Evolutionary conservation across 1,140 invertebrate genomes (phyloP).

Genomic region (Babylonia areolata): DNA sequence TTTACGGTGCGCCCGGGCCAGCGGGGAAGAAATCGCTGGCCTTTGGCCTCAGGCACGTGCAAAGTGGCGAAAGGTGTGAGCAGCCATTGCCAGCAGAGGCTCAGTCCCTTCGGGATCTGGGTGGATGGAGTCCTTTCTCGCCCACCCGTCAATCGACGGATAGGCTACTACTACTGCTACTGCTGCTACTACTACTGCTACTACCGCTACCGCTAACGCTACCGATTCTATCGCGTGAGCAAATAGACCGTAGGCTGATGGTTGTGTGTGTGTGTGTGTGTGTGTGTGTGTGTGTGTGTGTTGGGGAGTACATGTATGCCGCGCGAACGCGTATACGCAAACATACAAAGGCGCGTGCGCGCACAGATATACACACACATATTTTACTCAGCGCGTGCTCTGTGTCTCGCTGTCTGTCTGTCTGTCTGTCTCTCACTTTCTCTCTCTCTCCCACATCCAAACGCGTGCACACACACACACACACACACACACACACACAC

Average conservation of each 20-base stretch:
- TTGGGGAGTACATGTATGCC: background rate
- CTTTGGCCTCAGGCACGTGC: constrained; percentile 22
- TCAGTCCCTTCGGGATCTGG: background rate
- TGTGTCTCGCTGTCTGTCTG: background rate
- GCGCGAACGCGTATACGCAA: too few species aligned
- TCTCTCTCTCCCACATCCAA: background rate
- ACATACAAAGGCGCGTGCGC: background rate
- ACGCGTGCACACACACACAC: too few species aligned
- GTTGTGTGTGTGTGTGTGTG: constrained; percentile 8
- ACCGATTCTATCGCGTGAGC: too few species aligned
- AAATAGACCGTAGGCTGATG: too few species aligned
- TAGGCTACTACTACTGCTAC: too few species aligned
- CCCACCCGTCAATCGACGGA: background rate
- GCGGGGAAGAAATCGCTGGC: background rate
- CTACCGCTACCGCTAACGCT: too few species aligned
- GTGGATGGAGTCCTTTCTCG: background rate
- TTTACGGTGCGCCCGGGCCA: background rate
- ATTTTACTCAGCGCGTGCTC: too few species aligned
- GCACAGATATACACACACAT: too few species aligned
- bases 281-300: background rate
- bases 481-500: background rate
- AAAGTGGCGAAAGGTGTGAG: constrained; percentile 33
- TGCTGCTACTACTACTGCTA: too few species aligned
- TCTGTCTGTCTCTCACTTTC: background rate
- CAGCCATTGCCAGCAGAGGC: constrained; percentile 4